These are phyloP conservation scores for Cerastoderma edule DNA, from an alignment of 2,888 invertebrate genomes.

Conservation along the genomic window DNA sequence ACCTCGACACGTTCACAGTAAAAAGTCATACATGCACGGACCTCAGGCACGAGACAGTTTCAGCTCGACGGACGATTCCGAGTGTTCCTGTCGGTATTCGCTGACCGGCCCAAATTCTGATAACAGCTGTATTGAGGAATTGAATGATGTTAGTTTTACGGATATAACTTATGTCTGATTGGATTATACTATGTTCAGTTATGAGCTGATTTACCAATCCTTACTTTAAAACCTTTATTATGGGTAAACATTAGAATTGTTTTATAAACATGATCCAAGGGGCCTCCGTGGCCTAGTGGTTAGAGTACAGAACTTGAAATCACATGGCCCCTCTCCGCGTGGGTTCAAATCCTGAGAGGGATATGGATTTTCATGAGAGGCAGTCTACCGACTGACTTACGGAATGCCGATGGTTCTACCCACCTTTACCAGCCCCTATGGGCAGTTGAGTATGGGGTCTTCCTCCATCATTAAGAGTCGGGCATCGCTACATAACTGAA, in stretches of 20 bases:
- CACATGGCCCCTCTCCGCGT: too few species aligned
- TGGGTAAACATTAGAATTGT: background rate
- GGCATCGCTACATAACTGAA: too few species aligned
- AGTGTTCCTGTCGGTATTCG: constrained; percentile 64
- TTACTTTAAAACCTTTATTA: background rate
- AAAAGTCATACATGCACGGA: constrained; percentile 50
- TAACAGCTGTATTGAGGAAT: constrained; percentile 58
- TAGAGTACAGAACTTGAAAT: too few species aligned
- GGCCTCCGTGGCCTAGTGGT: too few species aligned
- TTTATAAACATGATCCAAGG: too few species aligned
- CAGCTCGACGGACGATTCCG: constrained; percentile 68
- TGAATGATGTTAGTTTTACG: constrained; percentile 60
- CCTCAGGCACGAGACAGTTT: constrained; percentile 68
- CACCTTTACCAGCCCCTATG: too few species aligned
- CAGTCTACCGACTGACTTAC: too few species aligned
- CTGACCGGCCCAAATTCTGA: constrained; percentile 54
- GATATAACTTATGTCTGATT: constrained; percentile 71
- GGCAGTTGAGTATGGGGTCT: too few species aligned
- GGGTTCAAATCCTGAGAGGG: too few species aligned
- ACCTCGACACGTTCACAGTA: constrained; percentile 33
- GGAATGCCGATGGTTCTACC: too few species aligned
- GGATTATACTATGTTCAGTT: background rate
- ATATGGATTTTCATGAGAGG: too few species aligned
- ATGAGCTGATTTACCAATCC: background rate
- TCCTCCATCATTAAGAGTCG: too few species aligned